phyloP scores from a whole-genome alignment of 2,888 invertebrate species.

The Marronus borbonicus region DNA sequence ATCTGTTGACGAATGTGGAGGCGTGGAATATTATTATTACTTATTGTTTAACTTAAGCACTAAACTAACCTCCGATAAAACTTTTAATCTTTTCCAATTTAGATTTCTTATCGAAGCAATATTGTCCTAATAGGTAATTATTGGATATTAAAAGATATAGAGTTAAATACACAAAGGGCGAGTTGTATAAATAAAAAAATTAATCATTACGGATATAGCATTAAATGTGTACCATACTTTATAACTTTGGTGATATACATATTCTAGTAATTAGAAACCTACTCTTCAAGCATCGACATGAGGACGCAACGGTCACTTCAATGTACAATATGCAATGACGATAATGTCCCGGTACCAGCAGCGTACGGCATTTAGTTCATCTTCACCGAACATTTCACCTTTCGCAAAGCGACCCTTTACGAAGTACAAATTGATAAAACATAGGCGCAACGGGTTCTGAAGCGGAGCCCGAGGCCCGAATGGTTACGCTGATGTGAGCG shows the following conservation, averaged over 20 bases:
- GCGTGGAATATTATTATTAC: too few relatives aligned
- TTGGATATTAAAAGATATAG: too few relatives aligned
- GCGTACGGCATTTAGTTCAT: constrained; percentile 13
- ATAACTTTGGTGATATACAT: background rate
- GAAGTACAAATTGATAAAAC: constrained; percentile 13
- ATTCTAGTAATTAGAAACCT: background rate
- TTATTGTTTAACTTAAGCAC: too few relatives aligned
- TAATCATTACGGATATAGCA: too few relatives aligned
- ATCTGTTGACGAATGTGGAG: too few relatives aligned
- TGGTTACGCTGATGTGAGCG: background rate
- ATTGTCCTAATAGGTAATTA: too few relatives aligned
- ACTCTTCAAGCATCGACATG: background rate
- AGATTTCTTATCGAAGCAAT: too few relatives aligned
- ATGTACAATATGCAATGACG: constrained; percentile 1
- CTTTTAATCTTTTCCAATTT: too few relatives aligned
- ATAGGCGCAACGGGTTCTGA: background rate
- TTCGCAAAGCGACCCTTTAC: background rate
- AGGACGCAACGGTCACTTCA: background rate
- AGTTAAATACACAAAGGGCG: too few relatives aligned
- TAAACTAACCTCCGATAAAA: too few relatives aligned
- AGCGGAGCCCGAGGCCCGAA: constrained; percentile 20
- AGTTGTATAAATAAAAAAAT: too few relatives aligned
- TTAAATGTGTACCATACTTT: too few relatives aligned
- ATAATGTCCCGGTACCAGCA: background rate
- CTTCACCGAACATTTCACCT: background rate